Base-by-base conservation (phyloP, 2,797 vertebrate species). In the Pampus argenteus region DNA sequence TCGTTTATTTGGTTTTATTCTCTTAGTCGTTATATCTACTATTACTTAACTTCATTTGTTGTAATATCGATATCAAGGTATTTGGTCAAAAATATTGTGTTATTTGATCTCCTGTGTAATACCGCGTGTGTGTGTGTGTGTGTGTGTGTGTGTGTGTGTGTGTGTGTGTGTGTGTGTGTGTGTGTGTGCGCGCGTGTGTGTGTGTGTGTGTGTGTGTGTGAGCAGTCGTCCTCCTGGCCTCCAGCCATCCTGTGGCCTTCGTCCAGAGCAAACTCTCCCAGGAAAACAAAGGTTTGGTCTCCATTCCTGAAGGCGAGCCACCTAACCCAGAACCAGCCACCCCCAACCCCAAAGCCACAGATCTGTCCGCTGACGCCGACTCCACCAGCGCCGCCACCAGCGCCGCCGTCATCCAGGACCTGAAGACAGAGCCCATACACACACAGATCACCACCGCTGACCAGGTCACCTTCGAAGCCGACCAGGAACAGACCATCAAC, bases 171-270 rank as follows among this genome's bases (percentile, higher is more conserved):
- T 10, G 31, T 31, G 31, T 14, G 17, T 1, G 31, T 47, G 45
- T 58, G 5, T n/a, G 36, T 59, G 14, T 57, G 49, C 14, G n/a
- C 62, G 13, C 70, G 23, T 71, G 44, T 66, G 23, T 74, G 18
- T 26, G 47, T 29, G 4, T 42, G 13, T 63, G 20, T 36, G 22
- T 17, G 28, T 48, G 14, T 15, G 36, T 18, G 3, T n/a, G n/a
- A n/a, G 17, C 77, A 93, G 92, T 93, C 0, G 88, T 93, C 45
- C 82, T 92, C 9, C 84, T 93, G 70, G 86, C 92, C 0, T 92
- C 92, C 82, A 91, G 90, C 47, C 89, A 96, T 23, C 96, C 96
- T 14, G 94, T 97, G 59, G 93, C 96, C 40, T 96, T 97, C 73
- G 96, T 97, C 88, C 93, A 92, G 84, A 91, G 85, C 42, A 92